Conservation (phyloP, 92 coral and sea anemone genomes). For the Metridium senile region DNA sequence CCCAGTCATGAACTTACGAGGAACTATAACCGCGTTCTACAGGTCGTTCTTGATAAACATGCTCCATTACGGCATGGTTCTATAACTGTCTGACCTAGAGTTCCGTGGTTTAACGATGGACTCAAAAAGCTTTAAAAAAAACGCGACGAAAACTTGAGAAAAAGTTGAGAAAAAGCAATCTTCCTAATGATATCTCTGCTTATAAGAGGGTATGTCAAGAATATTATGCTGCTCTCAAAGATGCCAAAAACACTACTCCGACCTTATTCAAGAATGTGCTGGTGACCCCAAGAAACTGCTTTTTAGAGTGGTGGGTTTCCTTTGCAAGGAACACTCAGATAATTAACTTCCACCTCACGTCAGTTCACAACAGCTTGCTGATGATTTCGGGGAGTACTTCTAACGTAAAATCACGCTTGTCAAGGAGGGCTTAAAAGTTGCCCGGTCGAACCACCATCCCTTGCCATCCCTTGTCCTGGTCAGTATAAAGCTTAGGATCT, state of each 20-base stretch:
- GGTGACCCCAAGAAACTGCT: constrained; percentile 47
- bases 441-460: background rate
- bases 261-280: constrained; percentile 34
- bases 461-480: background rate
- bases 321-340: constrained; percentile 34
- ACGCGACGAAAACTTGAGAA: constrained; percentile 48
- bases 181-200: constrained; percentile 23
- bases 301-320: constrained; percentile 44
- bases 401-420: constrained; percentile 36
- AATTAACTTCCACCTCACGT: constrained; percentile 35
- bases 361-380: constrained; percentile 44
- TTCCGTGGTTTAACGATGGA: constrained; percentile 43
- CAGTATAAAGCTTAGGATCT: background rate
- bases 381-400: constrained; percentile 52
- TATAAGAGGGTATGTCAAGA: constrained; percentile 18
- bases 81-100: constrained; percentile 37
- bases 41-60: constrained; percentile 50
- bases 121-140: constrained; percentile 37
- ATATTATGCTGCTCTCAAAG: constrained; percentile 3
- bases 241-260: constrained; percentile 12
- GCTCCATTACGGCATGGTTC: constrained; percentile 44
- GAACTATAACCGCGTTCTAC: constrained; percentile 34
- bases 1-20: constrained; percentile 35
- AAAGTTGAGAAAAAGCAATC: constrained; percentile 37
- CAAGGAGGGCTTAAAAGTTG: constrained; percentile 33